A percentile compares a stretch with the other conserved stretches of the same genome.
phyloP scores from a whole-genome alignment of 2,888 invertebrate genomes.

The Phalangium opilio region DNA sequence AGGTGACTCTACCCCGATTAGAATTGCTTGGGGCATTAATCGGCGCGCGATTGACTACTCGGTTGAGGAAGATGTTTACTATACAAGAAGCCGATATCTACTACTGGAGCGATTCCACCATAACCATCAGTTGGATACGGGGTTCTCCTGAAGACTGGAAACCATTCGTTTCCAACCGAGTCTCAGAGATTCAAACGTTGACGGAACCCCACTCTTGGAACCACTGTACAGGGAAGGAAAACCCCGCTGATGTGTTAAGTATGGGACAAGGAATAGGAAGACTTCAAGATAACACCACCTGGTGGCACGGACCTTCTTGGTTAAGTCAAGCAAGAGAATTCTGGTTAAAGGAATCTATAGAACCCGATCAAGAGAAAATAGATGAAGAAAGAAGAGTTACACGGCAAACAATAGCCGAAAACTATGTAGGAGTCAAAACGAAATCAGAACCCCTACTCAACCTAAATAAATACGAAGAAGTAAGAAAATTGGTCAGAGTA shows the following conservation, averaged over 20 bases:
- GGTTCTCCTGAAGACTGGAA: conserved; percentile 13
- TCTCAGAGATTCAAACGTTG: conserved; percentile 18
- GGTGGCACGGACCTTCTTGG: conserved; percentile 23
- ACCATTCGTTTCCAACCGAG: conserved; percentile 21
- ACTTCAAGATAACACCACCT: conserved; percentile 9
- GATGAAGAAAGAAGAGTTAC: too few species aligned
- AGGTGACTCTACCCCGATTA: conserved; percentile 18
- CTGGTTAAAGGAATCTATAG: neutral
- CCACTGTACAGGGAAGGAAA: conserved; percentile 20
- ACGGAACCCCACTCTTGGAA: conserved; percentile 16
- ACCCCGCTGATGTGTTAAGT: conserved; percentile 24
- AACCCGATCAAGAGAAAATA: too few species aligned
- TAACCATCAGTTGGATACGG: conserved; percentile 19
- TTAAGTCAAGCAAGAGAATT: conserved; percentile 3
- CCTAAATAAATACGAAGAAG: too few species aligned
- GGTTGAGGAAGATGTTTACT: neutral
- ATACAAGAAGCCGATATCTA: neutral
- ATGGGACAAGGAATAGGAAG: conserved; percentile 16
- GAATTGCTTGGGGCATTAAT: conserved; percentile 19
- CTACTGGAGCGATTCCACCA: conserved; percentile 18
- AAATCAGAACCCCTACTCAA: too few species aligned
- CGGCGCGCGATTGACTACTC: neutral
- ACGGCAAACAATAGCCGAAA: too few species aligned
- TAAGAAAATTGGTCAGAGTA: too few species aligned
- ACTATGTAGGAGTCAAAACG: too few species aligned